A percentile compares a stretch with the other conserved stretches of the same genome.
Conservation (phyloP, 2,888 invertebrate species). For the Antheraea yamamai region DNA sequence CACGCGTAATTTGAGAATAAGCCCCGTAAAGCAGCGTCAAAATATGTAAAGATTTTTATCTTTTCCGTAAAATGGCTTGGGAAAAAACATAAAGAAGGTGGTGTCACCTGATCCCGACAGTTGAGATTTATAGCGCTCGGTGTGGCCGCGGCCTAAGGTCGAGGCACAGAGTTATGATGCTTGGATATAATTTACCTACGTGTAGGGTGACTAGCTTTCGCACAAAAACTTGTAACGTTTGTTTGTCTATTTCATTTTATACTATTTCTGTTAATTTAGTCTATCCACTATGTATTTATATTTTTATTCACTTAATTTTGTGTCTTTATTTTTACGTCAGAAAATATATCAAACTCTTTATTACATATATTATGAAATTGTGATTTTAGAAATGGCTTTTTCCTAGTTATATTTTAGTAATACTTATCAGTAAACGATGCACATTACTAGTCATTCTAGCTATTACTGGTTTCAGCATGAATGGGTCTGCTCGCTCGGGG, state of each 20-base stretch:
- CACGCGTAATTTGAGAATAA: constrained; percentile 80
- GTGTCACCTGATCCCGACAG: constrained; percentile 82
- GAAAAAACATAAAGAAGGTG: constrained; percentile 83
- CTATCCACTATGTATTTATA: not conserved
- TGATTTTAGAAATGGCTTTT: not conserved
- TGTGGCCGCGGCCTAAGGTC: constrained; percentile 80
- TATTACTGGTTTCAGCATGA: no score
- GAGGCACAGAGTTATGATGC: constrained; percentile 72
- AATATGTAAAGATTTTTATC: constrained; percentile 83
- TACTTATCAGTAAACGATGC: not conserved
- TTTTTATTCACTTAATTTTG: not conserved
- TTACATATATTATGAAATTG: not conserved
- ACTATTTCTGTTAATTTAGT: not conserved
- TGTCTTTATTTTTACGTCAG: not conserved
- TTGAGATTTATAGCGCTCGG: constrained; percentile 71
- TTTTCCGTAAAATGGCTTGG: constrained; percentile 82
- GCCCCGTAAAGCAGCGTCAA: constrained; percentile 78
- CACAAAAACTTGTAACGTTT: not conserved
- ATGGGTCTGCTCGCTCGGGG: no score
- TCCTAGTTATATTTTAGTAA: not conserved
- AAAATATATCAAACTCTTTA: not conserved
- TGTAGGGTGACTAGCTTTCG: constrained; percentile 34
- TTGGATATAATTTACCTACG: constrained; percentile 72
- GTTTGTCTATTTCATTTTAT: not conserved
- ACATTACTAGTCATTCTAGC: no score